Evolutionary conservation across 1,140 invertebrate species (phyloP), one percentile per base, ranked within the genome.

Genomic region (Oryctes rhinoceros): DNA sequence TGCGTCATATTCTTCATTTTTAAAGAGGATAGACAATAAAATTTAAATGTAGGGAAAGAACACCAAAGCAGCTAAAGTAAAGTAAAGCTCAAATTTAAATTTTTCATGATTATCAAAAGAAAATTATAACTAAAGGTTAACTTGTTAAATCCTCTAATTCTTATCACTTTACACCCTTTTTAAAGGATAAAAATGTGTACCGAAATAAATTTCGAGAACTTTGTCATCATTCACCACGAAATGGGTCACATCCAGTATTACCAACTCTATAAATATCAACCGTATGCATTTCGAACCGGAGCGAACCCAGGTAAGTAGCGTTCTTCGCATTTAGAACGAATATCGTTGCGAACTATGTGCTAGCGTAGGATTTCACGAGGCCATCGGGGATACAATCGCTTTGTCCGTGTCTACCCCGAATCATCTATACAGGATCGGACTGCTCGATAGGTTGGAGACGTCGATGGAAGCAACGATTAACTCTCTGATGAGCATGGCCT

Each of bases 221-320:
- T 96, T 49, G 90, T 92, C 80, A 94, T 92, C 0, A 90, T 92
- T 11, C 94, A 96, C 84, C 95, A 96, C 85, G 94, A 95, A 88
- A 91, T 95, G 90, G 93, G 93, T 1, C 94, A 95, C 85, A 91
- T 95, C 76, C 90, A 94, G 81, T 95, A 95, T 87, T 94, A 91
- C 86, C 85, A 93, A 53, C 91, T 93, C 82, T 94, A 94, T 84
- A 92, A 90, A 85, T 84, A 94, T 81, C 92, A 92, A 82, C 93
- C 93, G 1, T 87, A 90, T 24, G 86, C 91, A 13, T 93, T 91
- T 83, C 86, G 93, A 48, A 89, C 90, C 10, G 94, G 93, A 76
- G 94, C 94, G 1, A 96, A 96, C 88, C 93, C 93, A 83, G 92
- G 91, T 79, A 59, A 53, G 35, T 30, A 37, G 2, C 24, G 9